Percentiles rank a stretch among this genome's conserved stretches.
These are phyloP conservation scores for Notechis scutatus DNA, from an alignment of 2,113 vertebrate genomes.

Conservation along the genomic window DNA sequence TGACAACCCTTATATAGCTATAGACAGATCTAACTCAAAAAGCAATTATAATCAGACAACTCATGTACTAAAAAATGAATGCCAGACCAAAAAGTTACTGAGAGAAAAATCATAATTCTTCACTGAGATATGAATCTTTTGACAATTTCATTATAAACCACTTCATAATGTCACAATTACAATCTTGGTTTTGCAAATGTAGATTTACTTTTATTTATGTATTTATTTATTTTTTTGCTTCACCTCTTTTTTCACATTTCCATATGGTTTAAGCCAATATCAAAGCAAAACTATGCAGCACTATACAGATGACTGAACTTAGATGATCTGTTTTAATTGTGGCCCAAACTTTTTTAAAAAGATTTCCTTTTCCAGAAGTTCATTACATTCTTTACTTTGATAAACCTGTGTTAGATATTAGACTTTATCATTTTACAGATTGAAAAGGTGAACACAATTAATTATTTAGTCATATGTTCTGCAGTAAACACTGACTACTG, in stretches of 20 bases:
- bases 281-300: background rate
- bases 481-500: background rate
- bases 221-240: background rate
- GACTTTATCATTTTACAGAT: background rate
- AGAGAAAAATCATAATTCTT: background rate
- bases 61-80: slow-evolving; percentile 14
- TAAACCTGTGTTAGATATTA: background rate
- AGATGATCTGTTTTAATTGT: background rate
- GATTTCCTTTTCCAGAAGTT: background rate
- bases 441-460: background rate
- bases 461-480: background rate
- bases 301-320: background rate
- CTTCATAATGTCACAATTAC: slow-evolving; percentile 1
- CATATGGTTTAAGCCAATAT: background rate
- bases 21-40: slow-evolving; percentile 22
- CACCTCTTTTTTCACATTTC: background rate
- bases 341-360: background rate
- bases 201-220: background rate
- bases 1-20: slow-evolving; percentile 6
- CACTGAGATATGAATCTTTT: background rate
- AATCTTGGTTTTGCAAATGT: background rate
- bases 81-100: background rate
- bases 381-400: background rate
- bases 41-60: slow-evolving; percentile 30
- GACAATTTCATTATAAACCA: background rate